Percentiles rank a stretch among this genome's conserved stretches.
These are phyloP conservation scores for Nipponia nippon DNA, from an alignment of 2,113 vertebrate genomes.

Conservation along the genomic window DNA sequence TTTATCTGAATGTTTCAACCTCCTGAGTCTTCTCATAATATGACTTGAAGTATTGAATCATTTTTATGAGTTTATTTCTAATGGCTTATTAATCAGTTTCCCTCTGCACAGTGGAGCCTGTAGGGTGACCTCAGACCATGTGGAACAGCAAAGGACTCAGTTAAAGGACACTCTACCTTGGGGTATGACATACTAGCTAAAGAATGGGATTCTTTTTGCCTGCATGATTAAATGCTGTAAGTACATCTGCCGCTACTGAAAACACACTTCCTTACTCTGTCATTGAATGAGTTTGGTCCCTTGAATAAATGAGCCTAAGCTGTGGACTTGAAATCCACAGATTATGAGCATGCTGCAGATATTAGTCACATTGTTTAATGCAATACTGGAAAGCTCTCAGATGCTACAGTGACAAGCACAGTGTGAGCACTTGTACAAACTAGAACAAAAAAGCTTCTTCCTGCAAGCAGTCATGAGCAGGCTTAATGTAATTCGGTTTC, in stretches of 20 bases:
- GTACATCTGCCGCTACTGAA: background rate
- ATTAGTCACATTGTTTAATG: conserved; percentile 35
- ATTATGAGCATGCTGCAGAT: conserved; percentile 13
- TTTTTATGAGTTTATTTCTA: background rate
- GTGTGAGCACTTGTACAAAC: conserved; percentile 36
- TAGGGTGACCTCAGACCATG: background rate
- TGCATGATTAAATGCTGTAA: background rate
- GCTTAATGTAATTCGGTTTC: conserved; percentile 26
- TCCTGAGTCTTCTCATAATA: background rate
- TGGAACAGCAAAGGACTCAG: background rate
- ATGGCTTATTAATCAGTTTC: background rate
- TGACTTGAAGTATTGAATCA: background rate
- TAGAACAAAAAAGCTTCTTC: conserved; percentile 43
- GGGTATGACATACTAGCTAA: background rate
- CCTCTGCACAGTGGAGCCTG: background rate
- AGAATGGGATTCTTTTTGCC: background rate
- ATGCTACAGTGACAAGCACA: conserved; percentile 43
- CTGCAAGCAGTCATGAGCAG: conserved; percentile 28
- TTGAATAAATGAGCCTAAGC: conserved; percentile 15
- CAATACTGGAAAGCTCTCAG: conserved; percentile 29
- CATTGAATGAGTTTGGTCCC: background rate
- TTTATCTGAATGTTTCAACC: background rate
- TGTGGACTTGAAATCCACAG: background rate
- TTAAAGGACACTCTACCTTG: background rate
- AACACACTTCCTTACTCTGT: background rate